These are phyloP conservation scores for Operophtera brumata DNA, from an alignment of 2,888 invertebrate species.

Conservation along the genomic window DNA sequence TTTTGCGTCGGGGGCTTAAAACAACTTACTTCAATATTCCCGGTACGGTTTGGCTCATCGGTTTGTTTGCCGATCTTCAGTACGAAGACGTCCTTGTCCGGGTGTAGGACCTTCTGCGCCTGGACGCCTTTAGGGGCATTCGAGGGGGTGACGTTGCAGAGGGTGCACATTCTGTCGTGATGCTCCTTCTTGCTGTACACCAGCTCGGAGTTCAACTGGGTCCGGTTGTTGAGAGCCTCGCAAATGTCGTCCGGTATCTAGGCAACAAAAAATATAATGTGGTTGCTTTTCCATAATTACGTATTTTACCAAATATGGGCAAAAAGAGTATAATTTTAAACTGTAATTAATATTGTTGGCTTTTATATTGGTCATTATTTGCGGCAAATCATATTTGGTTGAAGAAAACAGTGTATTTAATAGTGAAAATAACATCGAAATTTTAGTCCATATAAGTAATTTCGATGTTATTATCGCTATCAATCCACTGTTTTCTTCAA, in stretches of 20 bases:
- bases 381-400: too few species aligned
- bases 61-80: slow-evolving; percentile 88
- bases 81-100: slow-evolving; percentile 86
- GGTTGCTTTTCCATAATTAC: too few species aligned
- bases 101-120: slow-evolving; percentile 82
- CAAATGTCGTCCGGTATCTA: slow-evolving; percentile 73
- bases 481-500: too few species aligned
- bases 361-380: too few species aligned
- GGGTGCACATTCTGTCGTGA: slow-evolving; percentile 54
- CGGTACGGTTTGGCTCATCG: slow-evolving; percentile 78
- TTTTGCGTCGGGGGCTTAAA: background rate
- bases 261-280: background rate
- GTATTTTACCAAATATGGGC: too few species aligned
- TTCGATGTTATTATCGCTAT: too few species aligned
- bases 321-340: too few species aligned
- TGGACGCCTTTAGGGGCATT: slow-evolving; percentile 78
- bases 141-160: slow-evolving; percentile 73
- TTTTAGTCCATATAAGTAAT: too few species aligned
- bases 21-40: slow-evolving; percentile 77
- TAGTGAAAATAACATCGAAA: too few species aligned
- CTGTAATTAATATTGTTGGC: too few species aligned
- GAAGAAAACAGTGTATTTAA: too few species aligned
- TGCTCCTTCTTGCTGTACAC: slow-evolving; percentile 56
- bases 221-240: slow-evolving; percentile 62
- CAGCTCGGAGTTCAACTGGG: slow-evolving; percentile 62